Evolutionary conservation across 2,113 vertebrate genomes (phyloP), one percentile per base, ranked within the genome.

Genomic region (Podocnemis expansa): DNA sequence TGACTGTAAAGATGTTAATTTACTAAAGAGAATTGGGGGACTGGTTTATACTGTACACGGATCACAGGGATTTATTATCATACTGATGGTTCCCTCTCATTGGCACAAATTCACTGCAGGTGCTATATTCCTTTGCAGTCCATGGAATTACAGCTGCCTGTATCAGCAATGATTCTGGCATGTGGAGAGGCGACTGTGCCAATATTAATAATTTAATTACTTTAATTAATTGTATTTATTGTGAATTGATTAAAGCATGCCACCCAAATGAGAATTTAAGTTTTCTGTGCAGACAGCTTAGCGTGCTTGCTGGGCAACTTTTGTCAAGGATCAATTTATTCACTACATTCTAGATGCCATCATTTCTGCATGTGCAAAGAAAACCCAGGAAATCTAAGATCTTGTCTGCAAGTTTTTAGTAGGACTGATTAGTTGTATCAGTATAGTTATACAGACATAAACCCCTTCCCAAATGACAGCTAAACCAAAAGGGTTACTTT

Each of bases 261-360:
- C 24, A 43, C 63, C 82, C 52, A 45, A 84, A 41, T 80, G 49
- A 14, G 17, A 63, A 45, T 27, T 82, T 52, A 87, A 10, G 78
- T 13, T 12, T 22, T 56, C 47, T 80, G 60, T 45, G 29, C 2
- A 95, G 83, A 80, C 9, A 51, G 14, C 82, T 95, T 88, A 82
- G 89, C 51, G 47, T 38, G 5, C n/a, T 75, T 1, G 54, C 94
- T 81, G 73, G 85, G 41, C 29, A 91, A 83, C 55, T 88, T 94
- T 51, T 85, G 4, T 84, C 88, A 43, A n/a, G 6, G 60, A 78
- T 41, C 63, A 54, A n/a, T 3, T 41, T 43, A 78, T 90, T 89
- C 51, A 93, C 63, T 60, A 78, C 55, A 11, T 78, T 92, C 55
- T 55, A 85, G 70, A 91, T 89, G 73, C 34, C 38, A 3, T 70